Evolutionary conservation across 2,888 invertebrate genomes (phyloP).

Genomic region (Oithona nana): DNA sequence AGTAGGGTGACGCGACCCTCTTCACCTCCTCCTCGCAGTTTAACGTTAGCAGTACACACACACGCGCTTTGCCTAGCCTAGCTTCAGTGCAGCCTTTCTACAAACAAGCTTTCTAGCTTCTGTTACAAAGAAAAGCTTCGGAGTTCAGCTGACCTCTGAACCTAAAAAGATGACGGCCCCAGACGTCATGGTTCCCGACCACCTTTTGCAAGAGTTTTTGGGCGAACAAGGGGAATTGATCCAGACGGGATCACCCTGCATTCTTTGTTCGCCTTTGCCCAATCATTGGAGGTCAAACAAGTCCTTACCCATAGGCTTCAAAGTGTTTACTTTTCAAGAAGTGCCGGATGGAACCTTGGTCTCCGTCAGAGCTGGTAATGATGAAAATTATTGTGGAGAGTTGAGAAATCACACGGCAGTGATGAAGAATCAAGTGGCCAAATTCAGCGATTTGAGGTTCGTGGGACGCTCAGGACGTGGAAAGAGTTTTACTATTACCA

Average conservation of each 20-base stretch:
- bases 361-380: slow-evolving; percentile 83
- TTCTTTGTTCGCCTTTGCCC: slow-evolving; percentile 79
- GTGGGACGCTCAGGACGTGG: slow-evolving; percentile 47
- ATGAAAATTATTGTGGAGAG: slow-evolving; percentile 88
- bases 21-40: neutral
- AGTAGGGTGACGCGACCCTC: neutral
- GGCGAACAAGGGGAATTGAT: slow-evolving; percentile 77
- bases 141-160: neutral
- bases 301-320: slow-evolving; percentile 83
- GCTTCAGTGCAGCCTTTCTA: neutral
- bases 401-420: slow-evolving; percentile 73
- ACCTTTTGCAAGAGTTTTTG: slow-evolving; percentile 28
- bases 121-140: neutral
- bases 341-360: slow-evolving; percentile 85
- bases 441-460: slow-evolving; percentile 92
- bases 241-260: slow-evolving; percentile 79
- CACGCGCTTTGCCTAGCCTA: too few species aligned
- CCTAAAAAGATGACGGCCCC: neutral
- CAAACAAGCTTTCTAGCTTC: neutral
- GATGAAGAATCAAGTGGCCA: slow-evolving; percentile 89
- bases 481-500: slow-evolving; percentile 88
- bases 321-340: slow-evolving; percentile 43
- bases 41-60: neutral
- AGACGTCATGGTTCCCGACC: slow-evolving; percentile 11
- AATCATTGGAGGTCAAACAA: slow-evolving; percentile 94